Evolutionary conservation across 2,888 invertebrate species (phyloP).

Genomic region (Agonopterix alstromeriana): DNA sequence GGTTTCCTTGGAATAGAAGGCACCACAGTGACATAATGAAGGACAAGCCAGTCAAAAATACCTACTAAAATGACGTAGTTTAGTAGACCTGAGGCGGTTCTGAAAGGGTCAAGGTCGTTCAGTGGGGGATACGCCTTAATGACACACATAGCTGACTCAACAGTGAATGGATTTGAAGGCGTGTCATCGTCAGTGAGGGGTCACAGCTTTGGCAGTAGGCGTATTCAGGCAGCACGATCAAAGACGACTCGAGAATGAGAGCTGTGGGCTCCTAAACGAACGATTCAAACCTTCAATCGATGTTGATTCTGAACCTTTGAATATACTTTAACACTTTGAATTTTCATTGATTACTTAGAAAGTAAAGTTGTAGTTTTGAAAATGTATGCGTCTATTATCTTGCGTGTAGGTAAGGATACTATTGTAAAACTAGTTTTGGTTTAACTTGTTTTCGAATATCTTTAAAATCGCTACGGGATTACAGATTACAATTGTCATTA

Average conservation of each 20-base stretch:
- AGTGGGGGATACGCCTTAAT: too few relatives aligned
- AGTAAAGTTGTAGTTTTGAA: background rate
- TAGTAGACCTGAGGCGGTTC: too few relatives aligned
- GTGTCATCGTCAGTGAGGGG: background rate
- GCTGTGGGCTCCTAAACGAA: background rate
- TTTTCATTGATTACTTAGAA: background rate
- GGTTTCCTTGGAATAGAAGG: too few relatives aligned
- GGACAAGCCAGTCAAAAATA: too few relatives aligned
- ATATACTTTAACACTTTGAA: background rate
- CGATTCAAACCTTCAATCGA: background rate
- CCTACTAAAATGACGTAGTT: too few relatives aligned
- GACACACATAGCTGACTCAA: background rate
- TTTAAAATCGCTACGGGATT: too few relatives aligned
- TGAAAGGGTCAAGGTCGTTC: too few relatives aligned
- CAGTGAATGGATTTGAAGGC: background rate
- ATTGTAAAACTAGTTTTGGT: too few relatives aligned
- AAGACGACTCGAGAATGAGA: background rate
- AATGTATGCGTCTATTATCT: background rate
- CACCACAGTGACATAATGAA: too few relatives aligned
- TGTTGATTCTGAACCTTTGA: background rate
- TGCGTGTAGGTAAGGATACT: too few relatives aligned
- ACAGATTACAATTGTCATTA: too few relatives aligned
- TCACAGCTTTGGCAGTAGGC: background rate
- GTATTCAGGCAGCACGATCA: conserved; percentile 1
- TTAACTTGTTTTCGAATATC: too few relatives aligned